Evolutionary conservation across 2,888 invertebrate genomes (phyloP).

Genomic region (Yponomeuta evonymella): DNA sequence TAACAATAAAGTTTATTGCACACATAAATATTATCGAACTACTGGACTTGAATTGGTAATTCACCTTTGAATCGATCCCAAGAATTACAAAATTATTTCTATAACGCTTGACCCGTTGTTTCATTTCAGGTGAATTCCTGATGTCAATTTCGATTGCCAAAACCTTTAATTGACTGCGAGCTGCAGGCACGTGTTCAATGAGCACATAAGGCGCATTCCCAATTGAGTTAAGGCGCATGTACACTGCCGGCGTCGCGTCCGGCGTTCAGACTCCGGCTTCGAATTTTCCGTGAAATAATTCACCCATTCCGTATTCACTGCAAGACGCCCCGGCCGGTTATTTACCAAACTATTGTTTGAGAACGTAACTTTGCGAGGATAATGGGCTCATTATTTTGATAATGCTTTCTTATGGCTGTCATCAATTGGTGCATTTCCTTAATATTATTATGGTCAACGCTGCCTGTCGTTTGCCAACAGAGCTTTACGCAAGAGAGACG

Average conservation of each 20-base stretch:
- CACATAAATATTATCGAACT: background rate
- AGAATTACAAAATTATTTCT: too few species aligned
- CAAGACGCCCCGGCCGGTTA: slow-evolving; percentile 1
- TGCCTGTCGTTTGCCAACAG: too few species aligned
- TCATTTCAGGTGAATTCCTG: too few species aligned
- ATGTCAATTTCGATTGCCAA: background rate
- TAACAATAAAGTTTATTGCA: slow-evolving; percentile 7
- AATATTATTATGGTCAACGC: too few species aligned
- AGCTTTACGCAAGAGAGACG: too few species aligned
- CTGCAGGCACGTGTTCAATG: background rate
- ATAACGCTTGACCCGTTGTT: too few species aligned
- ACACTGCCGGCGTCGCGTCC: background rate
- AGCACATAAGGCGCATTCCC: background rate
- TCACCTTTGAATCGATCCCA: background rate
- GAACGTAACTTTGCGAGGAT: slow-evolving; percentile 6
- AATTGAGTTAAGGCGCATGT: background rate
- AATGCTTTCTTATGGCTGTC: background rate
- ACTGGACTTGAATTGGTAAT: background rate
- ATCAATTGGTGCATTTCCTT: too few species aligned
- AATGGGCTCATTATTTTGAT: background rate
- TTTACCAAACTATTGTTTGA: slow-evolving; percentile 9
- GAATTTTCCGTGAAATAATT: slow-evolving; percentile 8
- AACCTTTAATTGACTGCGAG: background rate
- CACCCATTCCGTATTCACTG: slow-evolving; percentile 12
- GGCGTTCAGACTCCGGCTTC: slow-evolving; percentile 2